These are phyloP conservation scores for Pocillopora meandrina DNA, from an alignment of 92 coral and sea anemone genomes.

Conservation along the genomic window DNA sequence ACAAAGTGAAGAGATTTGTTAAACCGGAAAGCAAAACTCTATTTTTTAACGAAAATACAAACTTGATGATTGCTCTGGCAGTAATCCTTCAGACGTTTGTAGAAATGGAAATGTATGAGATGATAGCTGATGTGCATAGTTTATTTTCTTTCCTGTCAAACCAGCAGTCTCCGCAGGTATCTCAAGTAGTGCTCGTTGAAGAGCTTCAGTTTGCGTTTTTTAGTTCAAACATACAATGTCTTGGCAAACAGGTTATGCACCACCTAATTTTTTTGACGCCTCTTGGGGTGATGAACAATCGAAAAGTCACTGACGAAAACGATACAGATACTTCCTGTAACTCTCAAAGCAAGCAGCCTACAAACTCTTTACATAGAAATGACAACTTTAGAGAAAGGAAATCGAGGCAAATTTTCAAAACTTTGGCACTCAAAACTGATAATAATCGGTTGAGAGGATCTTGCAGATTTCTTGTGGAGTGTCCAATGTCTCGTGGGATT, in stretches of 20 bases:
- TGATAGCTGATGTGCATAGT: neutral
- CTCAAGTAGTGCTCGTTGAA: neutral
- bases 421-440: neutral
- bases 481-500: neutral
- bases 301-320: neutral
- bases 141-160: neutral
- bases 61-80: neutral
- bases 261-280: neutral
- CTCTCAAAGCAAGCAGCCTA: neutral
- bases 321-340: neutral
- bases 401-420: neutral
- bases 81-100: neutral
- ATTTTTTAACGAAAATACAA: neutral
- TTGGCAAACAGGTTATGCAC: neutral
- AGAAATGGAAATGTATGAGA: neutral
- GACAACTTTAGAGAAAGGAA: neutral
- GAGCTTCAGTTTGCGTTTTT: neutral
- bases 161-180: neutral
- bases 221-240: neutral
- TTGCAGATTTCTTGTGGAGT: constrained; percentile 1
- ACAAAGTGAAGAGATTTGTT: neutral
- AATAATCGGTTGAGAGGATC: neutral
- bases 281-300: neutral
- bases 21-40: neutral
- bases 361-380: neutral